Evolutionary conservation across 2,797 vertebrate genomes (phyloP), one percentile per base, ranked within the genome.

Genomic region (Eulemur albifrons): DNA sequence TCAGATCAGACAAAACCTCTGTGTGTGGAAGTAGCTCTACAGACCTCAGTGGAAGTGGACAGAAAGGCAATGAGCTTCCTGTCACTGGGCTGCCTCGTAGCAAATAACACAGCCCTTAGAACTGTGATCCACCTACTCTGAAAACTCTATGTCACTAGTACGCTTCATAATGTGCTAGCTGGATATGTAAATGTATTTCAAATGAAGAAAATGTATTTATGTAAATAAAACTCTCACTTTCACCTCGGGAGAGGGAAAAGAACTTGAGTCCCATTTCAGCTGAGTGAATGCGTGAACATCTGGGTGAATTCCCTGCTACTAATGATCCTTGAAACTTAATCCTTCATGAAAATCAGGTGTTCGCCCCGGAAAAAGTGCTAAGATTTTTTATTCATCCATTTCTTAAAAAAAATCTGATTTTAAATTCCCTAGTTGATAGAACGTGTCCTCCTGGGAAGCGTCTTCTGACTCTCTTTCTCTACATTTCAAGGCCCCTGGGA

Each of bases 21-120:
- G 30, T 4, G 21, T 27, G 6, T n/a, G 57, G 21, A 4, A 12
- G 21, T 9, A 12, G 8, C 3, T 45, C 21, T 27, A 1, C 0
- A 35, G 69, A 23, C 10, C 0, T n/a, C 48, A 9, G 1, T 0
- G n/a, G 18, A 48, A 27, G 30, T 7, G 12, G 25, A 4, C 1
- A 3, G 1, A 4, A 5, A 4, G 69, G 1, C 25, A 1, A 11
- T 0, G 1, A 18, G 69, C 15, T 11, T n/a, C 30, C n/a, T 25
- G 18, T 2, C 27, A 8, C 65, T 14, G 10, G 7, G 9, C 7
- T 25, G 10, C 4, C 9, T 38, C 8, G 2, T 4, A 35, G 12
- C 20, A 50, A 38, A 54, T 5, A 32, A 32, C 4, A 0, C 9
- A 15, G 35, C 3, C 1, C 40, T 12, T 2, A 54, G 54, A n/a